These are phyloP conservation scores for Vimba vimba DNA, from an alignment of 2,113 vertebrate genomes.

Conservation along the genomic window DNA sequence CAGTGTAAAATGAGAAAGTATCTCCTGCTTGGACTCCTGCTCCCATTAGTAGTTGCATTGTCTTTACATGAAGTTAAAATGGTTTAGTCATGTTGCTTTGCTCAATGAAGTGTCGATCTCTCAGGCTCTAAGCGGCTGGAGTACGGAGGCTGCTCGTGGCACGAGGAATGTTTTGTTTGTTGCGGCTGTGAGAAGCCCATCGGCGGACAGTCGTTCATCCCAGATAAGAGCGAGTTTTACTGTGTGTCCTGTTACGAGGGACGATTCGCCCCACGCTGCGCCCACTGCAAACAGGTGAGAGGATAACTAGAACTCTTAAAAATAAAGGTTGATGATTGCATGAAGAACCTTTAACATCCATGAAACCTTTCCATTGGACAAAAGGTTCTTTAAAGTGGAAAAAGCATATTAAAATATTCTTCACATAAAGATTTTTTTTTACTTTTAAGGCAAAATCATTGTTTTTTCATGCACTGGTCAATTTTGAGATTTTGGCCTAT, in stretches of 20 bases:
- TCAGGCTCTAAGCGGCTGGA: slow-evolving; percentile 91
- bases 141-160: slow-evolving; percentile 88
- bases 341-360: neutral
- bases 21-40: neutral
- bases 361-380: neutral
- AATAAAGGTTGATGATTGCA: too few relatives aligned
- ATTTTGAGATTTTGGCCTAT: too few relatives aligned
- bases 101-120: neutral
- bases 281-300: slow-evolving; percentile 90
- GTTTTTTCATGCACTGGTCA: too few relatives aligned
- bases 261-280: slow-evolving; percentile 90
- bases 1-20: too few relatives aligned
- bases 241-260: slow-evolving; percentile 93
- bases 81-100: neutral
- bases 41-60: neutral
- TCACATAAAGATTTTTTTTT: neutral
- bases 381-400: neutral
- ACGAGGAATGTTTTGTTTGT: slow-evolving; percentile 92
- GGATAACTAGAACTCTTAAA: neutral
- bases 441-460: too few relatives aligned
- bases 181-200: slow-evolving; percentile 91
- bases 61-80: too few relatives aligned
- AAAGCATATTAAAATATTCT: neutral
- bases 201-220: slow-evolving; percentile 89
- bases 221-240: slow-evolving; percentile 88